A percentile compares a stretch with the other conserved stretches of the same genome.
These are phyloP conservation scores for Pluvianellus socialis DNA, from an alignment of 2,113 vertebrate genomes.

Conservation along the genomic window DNA sequence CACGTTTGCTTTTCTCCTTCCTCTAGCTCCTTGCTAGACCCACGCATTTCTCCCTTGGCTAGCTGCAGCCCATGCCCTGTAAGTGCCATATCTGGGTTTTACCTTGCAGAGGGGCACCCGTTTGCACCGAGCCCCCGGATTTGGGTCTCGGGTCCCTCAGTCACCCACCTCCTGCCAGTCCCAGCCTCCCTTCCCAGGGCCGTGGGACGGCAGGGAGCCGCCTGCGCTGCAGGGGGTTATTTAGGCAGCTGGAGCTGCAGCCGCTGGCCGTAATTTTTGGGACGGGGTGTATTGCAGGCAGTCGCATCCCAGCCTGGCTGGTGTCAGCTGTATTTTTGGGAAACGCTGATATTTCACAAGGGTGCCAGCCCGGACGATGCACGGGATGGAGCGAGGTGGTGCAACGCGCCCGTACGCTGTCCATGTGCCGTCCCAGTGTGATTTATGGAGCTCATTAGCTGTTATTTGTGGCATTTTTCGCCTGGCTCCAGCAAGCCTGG, in stretches of 20 bases:
- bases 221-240: neutral
- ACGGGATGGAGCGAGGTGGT: neutral
- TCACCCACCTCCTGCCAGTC: neutral
- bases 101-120: neutral
- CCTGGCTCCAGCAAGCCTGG: neutral
- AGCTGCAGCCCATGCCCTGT: fast-evolving
- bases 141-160: neutral
- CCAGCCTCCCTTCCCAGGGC: neutral
- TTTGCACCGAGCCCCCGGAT: fast-evolving
- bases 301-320: neutral
- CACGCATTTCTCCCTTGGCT: neutral
- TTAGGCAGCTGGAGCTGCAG: neutral
- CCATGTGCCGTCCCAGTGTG: fast-evolving
- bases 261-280: neutral
- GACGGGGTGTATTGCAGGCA: neutral
- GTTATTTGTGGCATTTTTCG: neutral
- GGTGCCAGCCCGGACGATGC: fast-evolving
- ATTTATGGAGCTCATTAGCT: constrained; percentile 52
- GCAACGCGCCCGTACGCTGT: neutral
- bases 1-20: neutral
- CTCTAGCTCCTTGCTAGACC: neutral
- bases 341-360: neutral
- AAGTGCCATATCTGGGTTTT: neutral
- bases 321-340: neutral
- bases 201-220: neutral